Conservation (phyloP, 2,797 vertebrate species). For the Protonibea diacanthus region DNA sequence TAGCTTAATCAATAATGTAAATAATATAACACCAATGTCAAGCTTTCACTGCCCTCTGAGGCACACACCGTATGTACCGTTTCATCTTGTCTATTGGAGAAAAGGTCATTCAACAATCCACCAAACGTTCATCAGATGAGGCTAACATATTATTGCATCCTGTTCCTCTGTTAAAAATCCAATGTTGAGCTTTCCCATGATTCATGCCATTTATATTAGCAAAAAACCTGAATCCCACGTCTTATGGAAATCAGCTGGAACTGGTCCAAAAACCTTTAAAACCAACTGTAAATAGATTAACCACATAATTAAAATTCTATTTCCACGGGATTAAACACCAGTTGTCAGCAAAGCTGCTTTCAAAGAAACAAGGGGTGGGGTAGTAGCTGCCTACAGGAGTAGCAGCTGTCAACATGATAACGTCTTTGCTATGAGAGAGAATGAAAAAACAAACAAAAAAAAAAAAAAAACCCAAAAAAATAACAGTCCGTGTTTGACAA, state of each 20-base stretch:
- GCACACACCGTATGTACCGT: not conserved
- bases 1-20: not conserved
- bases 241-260: conserved; percentile 66
- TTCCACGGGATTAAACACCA: conserved; percentile 75
- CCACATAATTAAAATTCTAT: conserved; percentile 72
- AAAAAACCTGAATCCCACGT: conserved; percentile 57
- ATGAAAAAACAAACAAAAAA: not conserved
- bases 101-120: not conserved
- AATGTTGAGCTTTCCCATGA: conserved; percentile 37
- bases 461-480: not conserved
- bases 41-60: not conserved
- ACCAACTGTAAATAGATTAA: conserved; percentile 66
- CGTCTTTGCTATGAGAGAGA: conserved; percentile 32
- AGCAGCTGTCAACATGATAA: conserved; percentile 78
- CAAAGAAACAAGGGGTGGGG: conserved; percentile 79
- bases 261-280: conserved; percentile 52
- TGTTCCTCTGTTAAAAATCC: conserved; percentile 32
- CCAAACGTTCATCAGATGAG: conserved; percentile 5
- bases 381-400: conserved; percentile 71
- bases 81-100: not conserved
- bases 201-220: conserved; percentile 28
- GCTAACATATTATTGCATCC: conserved; percentile 1
- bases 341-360: conserved; percentile 75
- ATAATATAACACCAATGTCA: not conserved
- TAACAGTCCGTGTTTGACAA: conserved; percentile 19